Evolutionary conservation across 2,888 invertebrate species (phyloP), one percentile per base, ranked within the genome.

Genomic region (Dynastes hyllus): DNA sequence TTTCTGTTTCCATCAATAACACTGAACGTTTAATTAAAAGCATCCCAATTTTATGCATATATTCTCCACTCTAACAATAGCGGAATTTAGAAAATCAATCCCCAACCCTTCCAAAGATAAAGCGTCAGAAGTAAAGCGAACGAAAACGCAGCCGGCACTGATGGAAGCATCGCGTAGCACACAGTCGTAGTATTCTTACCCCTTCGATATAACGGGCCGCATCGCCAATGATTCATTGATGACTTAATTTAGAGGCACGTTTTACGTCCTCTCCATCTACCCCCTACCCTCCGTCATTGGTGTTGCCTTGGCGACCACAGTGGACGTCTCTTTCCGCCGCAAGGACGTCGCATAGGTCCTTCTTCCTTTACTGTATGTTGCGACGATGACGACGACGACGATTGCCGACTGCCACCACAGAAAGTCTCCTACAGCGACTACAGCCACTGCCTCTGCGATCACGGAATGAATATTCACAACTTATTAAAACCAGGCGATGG

Each of bases 381-480:
- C 45, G 45, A 55, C 71, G 77, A 78, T 79, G 78, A 76, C 77
- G 70, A 58, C 69, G 11, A 11, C 67, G 45, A 70, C 78, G 79
- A 71, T 40, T 65, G 78, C 67, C 67, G 67, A 53, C 63, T 27
- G 66, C 55, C 66, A 22, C 53, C 66, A 13, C 55, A 45, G 76
- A 76, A 71, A 71, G 71, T 67, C 66, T 29, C 37, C 80, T 37
- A 37, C 32, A 37, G 32, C 32, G 32, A 63, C 77, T 53, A 53
- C 53, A 66, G 65, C 66, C 37, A 65, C 58, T 67, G 73, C 71
- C 73, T 65, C 61, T 45, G 80, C 81, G 80, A 82, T 85, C 84
- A 83, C 84, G 85, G 85, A 86, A 89, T 89, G 89, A 89, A 89
- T 89, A 89, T 89, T 89, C 89, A 89, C 88, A 88, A 89, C 88